Base-by-base conservation (phyloP, 2,888 invertebrate genomes). In the Alloplasta piceator region DNA sequence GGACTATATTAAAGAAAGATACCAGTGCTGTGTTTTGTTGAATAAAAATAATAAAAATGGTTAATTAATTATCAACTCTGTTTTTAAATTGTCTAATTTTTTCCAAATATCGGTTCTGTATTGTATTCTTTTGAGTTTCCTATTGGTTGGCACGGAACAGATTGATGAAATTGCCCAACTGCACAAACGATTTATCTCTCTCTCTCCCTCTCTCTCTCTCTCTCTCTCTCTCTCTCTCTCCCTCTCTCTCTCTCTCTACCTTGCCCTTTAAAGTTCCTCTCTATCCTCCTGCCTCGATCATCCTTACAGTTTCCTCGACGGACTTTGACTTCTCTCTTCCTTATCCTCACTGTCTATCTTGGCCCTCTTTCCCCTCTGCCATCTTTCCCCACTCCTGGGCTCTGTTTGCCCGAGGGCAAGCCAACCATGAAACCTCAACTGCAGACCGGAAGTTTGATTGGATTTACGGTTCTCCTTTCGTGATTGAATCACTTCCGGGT, bases 401-500 rank as follows among this genome's bases (percentile, higher is more conserved):
- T 73, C 43, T 43, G 78, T 81, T 81, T 81, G 74, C 81, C 75
- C 78, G 60, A 56, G 52, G 60, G 55, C 79, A 76, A 73, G 76
- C 79, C 50, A 73, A 77, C 70, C 79, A 50, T 80, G 73, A 82
- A 79, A 76, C 82, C 80, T 63, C 75, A 82, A 66, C 80, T 1
- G 26, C 26, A 26, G 26, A 73, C 64, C 82, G 80, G 79, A 82
- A 82, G 79, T 82, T 80, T 80, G 79, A 82, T 82, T 82, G 79
- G 68, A 79, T 82, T 82, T 79, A 76, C 79, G 71, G 80, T 73
- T 81, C 81, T 74, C 78, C 66, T 81, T 78, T 78, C 78, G 71
- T 81, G 81, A 81, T 81, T 81, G 81, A 81, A 81, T 81, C 74
- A 71, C 81, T 81, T 81, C 78, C 81, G 78, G 48, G 78, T 78